Percentiles rank a stretch among this genome's conserved stretches.
Evolutionary conservation across 2,888 invertebrate species (phyloP).

Genomic region (Rotaria macrura): DNA sequence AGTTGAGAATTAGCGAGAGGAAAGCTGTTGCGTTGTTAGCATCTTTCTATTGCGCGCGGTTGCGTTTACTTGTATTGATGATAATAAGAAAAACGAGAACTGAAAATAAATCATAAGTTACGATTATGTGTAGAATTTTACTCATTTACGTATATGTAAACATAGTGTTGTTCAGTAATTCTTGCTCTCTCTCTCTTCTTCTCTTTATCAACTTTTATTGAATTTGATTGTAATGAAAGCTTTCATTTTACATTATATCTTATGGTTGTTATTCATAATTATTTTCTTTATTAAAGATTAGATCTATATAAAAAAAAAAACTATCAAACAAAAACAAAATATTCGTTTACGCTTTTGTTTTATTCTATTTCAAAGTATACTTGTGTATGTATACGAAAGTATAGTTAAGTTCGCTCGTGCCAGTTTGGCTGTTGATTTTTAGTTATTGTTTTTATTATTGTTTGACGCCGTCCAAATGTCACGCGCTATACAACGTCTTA

Average conservation of each 20-base stretch:
- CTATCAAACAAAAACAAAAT: neutral
- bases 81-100: neutral
- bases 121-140: neutral
- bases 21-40: neutral
- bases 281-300: neutral
- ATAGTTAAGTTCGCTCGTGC: neutral
- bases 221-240: neutral
- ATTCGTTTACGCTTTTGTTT: neutral
- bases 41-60: neutral
- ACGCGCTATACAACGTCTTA: constrained; percentile 4
- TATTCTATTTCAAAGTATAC: neutral
- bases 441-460: neutral
- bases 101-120: neutral
- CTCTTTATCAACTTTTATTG: neutral
- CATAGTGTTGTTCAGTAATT: neutral
- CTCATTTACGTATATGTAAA: neutral
- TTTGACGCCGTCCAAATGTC: neutral
- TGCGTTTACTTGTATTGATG: neutral
- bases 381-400: neutral
- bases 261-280: neutral
- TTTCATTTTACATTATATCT: neutral
- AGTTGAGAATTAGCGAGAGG: neutral
- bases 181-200: no score
- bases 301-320: neutral
- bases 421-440: neutral